Base-by-base conservation (phyloP, 2,888 invertebrate genomes). In the Microdon myrmicae region DNA sequence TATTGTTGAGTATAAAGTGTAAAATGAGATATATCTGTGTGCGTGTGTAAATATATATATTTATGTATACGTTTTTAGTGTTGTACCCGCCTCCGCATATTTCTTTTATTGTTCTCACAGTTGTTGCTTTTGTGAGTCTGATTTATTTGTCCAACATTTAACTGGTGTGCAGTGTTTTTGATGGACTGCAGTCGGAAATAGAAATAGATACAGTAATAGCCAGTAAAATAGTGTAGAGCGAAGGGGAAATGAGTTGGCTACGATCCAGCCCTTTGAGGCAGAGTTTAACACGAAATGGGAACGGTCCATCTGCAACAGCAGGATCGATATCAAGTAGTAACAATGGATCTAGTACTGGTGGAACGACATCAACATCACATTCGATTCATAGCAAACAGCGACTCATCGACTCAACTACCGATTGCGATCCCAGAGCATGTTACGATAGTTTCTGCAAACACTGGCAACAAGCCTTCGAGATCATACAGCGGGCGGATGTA, bases 401-500 rank as follows among this genome's bases (percentile, higher is more conserved):
- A 26, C 76, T 84, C 2, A 82, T 85, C 31, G 87, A 87, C 71
- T 86, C 88, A 6, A 85, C 87, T 3, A 86, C 87, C 5, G 88
- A 89, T 75, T 89, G 88, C 71, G 93, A 94, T 81, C 91, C 93
- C 0, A 89, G 90, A 44, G 95, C 95, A 4, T 94, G 94, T 79
- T 92, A 91, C 75, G 93, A 91, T 78, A 94, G 94, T 73, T 95
- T 95, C 81, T 89, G 90, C 77, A 92, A 92, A 77, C 96, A 96
- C 78, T 96, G 96, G 94, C 91, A 93, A 73, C 95, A 96, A 78
- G 92, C 91, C 2, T 82, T 87, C 72, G 92, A 92, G 69, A 92
- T 95, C 55, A 92, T 95, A 71, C 82, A 85, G 68, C 85, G 87
- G 70, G 88, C 87, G 28, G 85, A 88, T 55, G 71, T 71, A 68